phyloP scores from a whole-genome alignment of 2,797 vertebrate species.

The Oophaga sylvatica region DNA sequence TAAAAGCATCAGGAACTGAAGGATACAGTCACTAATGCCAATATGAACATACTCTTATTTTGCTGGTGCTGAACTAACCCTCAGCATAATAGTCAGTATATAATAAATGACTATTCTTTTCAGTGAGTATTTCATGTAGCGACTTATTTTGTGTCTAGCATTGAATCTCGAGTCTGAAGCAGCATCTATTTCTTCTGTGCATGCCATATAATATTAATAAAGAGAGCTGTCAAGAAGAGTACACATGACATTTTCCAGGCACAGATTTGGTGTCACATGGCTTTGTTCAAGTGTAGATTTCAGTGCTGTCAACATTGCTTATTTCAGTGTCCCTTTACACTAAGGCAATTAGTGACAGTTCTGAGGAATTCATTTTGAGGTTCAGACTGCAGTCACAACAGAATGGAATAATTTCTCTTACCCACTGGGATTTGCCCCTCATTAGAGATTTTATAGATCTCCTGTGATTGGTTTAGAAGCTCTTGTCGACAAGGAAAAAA shows the following conservation, averaged over 20 bases:
- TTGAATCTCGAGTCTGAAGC: not conserved
- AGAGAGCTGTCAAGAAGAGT: constrained; percentile 44
- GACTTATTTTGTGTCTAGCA: not conserved
- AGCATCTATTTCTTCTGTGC: not conserved
- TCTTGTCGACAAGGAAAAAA: constrained; percentile 1
- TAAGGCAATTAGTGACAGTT: constrained; percentile 48
- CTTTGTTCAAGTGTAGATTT: constrained; percentile 35
- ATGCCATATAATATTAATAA: constrained; percentile 44
- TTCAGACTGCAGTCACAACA: constrained; percentile 16
- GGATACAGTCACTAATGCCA: too few relatives aligned
- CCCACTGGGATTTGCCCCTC: constrained; percentile 19
- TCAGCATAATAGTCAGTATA: not conserved
- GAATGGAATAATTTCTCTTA: constrained; percentile 1
- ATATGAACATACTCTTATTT: too few relatives aligned
- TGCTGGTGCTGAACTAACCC: too few relatives aligned
- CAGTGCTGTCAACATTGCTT: constrained; percentile 23
- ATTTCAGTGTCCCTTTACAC: constrained; percentile 13
- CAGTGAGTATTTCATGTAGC: not conserved
- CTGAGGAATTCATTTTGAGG: constrained; percentile 22
- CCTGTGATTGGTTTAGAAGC: constrained; percentile 31
- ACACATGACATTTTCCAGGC: constrained; percentile 24
- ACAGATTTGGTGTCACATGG: not conserved
- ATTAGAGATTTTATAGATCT: constrained; percentile 26
- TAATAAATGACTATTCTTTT: not conserved
- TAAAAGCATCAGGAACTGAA: too few relatives aligned